Base-by-base conservation (phyloP, 2,797 vertebrate species). In the Smutsia temminckii region DNA sequence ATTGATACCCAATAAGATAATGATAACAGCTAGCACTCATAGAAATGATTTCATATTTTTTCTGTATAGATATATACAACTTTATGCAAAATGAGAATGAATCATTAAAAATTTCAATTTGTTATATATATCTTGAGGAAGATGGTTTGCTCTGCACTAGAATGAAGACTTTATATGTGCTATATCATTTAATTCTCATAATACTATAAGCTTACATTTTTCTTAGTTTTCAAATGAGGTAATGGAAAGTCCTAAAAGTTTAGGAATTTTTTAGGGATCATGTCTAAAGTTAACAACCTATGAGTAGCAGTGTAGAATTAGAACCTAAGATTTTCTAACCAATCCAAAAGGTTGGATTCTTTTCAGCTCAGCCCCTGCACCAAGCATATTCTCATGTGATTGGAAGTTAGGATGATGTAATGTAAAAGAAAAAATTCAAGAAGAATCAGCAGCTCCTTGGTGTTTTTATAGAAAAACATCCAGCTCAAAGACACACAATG, bases 191-290 rank as follows among this genome's bases (percentile, higher is more conserved):
- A 94, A 78, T 95, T 78, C 9, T 94, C 46, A 80, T 61, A 88
- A 95, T 63, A 71, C 16, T 25, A 63, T 59, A n/a, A 66, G 17
- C 78, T 90, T 93, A 59, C 34, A 86, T 83, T 71, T 96, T 94
- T 27, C 55, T 51, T 92, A 78, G 12, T 57, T 91, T 93, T 89
- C 51, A 93, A 83, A 61, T 34, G 32, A 96, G 42, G 32, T 80
- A 87, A 64, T 87, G 13, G 17, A 78, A 95, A 81, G 4, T n/a
- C 32, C 40, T 93, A 95, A 68, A 74, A 25, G 12, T 79, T 87
- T 51, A 77, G 27, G 23, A 32, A 6, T 53, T 85, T 93, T 32
- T 59, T 64, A 17, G 90, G 34, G 11, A 34, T n/a, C 25, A 81
- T 64, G 8, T 46, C 18, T 34, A 94, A 92, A 53, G 34, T 93